Evolutionary conservation across 1,140 invertebrate genomes (phyloP).

Genomic region (Oryctes rhinoceros): DNA sequence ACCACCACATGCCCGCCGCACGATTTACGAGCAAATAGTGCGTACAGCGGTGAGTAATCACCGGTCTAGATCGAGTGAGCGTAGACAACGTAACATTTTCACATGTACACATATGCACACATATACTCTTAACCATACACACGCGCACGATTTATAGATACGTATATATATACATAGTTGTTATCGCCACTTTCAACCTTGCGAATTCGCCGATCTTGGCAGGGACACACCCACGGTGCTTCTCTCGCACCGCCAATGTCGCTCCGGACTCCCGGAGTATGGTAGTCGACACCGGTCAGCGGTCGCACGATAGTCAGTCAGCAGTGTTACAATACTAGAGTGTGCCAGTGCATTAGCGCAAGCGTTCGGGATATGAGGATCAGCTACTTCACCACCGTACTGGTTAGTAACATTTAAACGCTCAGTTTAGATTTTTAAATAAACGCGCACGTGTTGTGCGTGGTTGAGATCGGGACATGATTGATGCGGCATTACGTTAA

Average conservation of each 20-base stretch:
- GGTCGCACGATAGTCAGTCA: conserved; percentile 19
- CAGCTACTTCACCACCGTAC: conserved; percentile 21
- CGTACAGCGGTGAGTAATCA: conserved; percentile 18
- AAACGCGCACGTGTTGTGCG: not conserved
- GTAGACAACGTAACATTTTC: conserved; percentile 23
- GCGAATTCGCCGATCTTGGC: conserved; percentile 29
- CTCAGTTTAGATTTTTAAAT: not conserved
- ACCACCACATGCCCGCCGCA: not conserved
- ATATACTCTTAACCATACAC: not conserved
- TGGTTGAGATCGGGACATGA: not conserved
- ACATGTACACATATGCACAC: not conserved
- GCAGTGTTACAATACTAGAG: not conserved
- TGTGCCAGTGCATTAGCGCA: conserved; percentile 27
- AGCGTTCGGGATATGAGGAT: conserved; percentile 26
- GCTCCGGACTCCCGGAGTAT: conserved; percentile 24
- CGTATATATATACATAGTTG: not conserved
- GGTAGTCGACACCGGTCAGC: conserved; percentile 30
- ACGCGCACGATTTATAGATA: not conserved
- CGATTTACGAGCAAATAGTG: conserved; percentile 21
- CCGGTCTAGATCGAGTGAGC: conserved; percentile 32
- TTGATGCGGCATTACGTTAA: not conserved
- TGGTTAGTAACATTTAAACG: conserved; percentile 24
- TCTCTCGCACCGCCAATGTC: conserved; percentile 28
- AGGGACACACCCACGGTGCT: conserved; percentile 25
- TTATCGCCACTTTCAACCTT: conserved; percentile 31